Conservation (phyloP, 2,113 vertebrate genomes). For the Indicator indicator region DNA sequence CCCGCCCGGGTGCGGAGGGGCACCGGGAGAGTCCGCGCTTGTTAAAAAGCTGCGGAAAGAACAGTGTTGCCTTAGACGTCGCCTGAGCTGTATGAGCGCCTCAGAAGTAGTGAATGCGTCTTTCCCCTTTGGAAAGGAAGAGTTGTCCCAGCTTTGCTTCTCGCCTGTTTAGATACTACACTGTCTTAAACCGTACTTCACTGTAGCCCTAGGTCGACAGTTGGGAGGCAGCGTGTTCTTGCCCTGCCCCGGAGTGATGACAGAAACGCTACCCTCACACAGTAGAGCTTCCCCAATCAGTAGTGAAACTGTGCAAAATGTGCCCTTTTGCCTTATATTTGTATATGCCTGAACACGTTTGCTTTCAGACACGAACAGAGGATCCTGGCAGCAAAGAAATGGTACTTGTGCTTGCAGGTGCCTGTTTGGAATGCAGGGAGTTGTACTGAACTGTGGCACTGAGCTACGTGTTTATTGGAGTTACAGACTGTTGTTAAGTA, state of each 20-base stretch:
- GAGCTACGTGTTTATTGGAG: not conserved
- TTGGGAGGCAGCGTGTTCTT: not conserved
- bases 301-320: accelerated
- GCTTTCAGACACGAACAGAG: not conserved
- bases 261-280: accelerated
- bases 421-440: not conserved
- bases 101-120: accelerated
- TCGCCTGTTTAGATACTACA: accelerated
- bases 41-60: too few species aligned
- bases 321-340: accelerated
- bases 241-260: accelerated
- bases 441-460: not conserved
- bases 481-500: not conserved
- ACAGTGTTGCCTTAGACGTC: too few species aligned
- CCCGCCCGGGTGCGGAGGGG: not conserved
- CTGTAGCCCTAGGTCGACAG: too few species aligned
- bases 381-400: too few species aligned
- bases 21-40: not conserved
- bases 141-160: accelerated
- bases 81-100: accelerated
- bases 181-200: not conserved
- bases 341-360: accelerated
- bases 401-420: not conserved
- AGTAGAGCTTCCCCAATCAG: too few species aligned
- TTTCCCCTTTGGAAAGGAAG: not conserved